Conservation (phyloP, 30 jellyfish, hydroid and myxozoan genomes). For the Cassiopea andromeda region DNA sequence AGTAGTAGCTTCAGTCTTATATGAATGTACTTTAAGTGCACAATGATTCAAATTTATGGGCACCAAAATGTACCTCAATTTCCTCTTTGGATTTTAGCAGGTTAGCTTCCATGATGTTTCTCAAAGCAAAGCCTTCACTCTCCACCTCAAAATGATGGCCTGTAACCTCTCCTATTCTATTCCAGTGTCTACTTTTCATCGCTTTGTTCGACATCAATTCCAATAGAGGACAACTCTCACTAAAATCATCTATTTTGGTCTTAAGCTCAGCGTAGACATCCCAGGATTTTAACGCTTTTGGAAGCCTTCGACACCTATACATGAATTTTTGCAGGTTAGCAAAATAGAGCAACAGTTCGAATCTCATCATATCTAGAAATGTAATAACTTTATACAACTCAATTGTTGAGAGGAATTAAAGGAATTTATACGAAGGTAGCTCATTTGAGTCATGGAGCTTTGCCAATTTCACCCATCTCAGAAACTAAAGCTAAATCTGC, state of each 20-base stretch:
- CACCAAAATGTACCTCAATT: constrained; percentile 79
- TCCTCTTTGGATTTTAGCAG: constrained; percentile 85
- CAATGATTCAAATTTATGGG: not conserved
- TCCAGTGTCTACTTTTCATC: constrained; percentile 97
- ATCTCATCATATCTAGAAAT: no score
- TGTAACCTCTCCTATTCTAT: constrained; percentile 84
- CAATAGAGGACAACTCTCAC: constrained; percentile 96
- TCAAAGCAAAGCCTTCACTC: constrained; percentile 86
- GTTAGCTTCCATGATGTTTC: constrained; percentile 99
- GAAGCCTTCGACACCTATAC: constrained; percentile 93
- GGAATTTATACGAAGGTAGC: not conserved
- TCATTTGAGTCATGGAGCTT: no score
- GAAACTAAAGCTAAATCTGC: no score
- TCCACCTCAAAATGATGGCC: constrained; percentile 91
- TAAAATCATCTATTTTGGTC: constrained; percentile 93
- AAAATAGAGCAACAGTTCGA: no score
- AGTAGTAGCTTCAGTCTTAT: not conserved
- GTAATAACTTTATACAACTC: not conserved
- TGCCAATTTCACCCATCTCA: no score
- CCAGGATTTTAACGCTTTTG: constrained; percentile 98
- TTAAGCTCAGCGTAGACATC: constrained; percentile 92
- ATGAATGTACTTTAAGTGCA: not conserved
- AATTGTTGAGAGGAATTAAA: no score
- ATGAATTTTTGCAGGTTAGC: not conserved
- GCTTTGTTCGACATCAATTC: constrained; percentile 99